Base-by-base conservation (phyloP, 92 coral and sea anemone genomes). In the Parazoanthus darwini region DNA sequence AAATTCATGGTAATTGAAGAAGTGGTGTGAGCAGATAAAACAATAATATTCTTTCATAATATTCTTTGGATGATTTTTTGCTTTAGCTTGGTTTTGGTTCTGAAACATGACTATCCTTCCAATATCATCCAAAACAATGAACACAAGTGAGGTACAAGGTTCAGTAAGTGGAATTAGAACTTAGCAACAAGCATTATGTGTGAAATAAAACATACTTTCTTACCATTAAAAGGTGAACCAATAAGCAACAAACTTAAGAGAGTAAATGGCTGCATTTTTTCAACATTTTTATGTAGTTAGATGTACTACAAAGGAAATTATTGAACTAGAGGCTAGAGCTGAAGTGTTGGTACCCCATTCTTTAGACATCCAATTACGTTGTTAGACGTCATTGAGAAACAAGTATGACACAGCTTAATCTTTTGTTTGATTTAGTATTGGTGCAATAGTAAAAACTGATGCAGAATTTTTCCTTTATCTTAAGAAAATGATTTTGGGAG, bases 171-270 rank as follows among this genome's bases (percentile, higher is more conserved):
- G 5, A 63, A 58, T 58, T 58, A 58, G 7, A 48, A 10, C 1
- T 10, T 15, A 9, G 15, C 29, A 71, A 26, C 25, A 25, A 70
- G 11, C 36, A 44, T 25, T 23, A 5, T 14, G 18, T 8, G 2
- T 71, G 10, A 36, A 36, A 71, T 71, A 26, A 4, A 73, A 73
- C 29, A 25, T 10, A 4, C 5, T 70, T n/a, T 29, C 37, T 72
- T 26, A 35, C 50, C 10, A 35, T 15, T 5, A 73, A 7, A 35
- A 35, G 20, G 22, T 73, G 78, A 10, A 39, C 42, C 42, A 4
- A 15, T 73, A 75, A 75, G 50, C 79, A 75, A 75, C 79, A 75
- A 75, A 75, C 37, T 36, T 3, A 74, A 74, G 15, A 35, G 33
- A 5, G n/a, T 74, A 2, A 74, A 20, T 39, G 46, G 33, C 43